Percentiles rank a stretch among this genome's conserved stretches.
Evolutionary conservation across 2,797 vertebrate species (phyloP).

Genomic region (Galaxias olidus): DNA sequence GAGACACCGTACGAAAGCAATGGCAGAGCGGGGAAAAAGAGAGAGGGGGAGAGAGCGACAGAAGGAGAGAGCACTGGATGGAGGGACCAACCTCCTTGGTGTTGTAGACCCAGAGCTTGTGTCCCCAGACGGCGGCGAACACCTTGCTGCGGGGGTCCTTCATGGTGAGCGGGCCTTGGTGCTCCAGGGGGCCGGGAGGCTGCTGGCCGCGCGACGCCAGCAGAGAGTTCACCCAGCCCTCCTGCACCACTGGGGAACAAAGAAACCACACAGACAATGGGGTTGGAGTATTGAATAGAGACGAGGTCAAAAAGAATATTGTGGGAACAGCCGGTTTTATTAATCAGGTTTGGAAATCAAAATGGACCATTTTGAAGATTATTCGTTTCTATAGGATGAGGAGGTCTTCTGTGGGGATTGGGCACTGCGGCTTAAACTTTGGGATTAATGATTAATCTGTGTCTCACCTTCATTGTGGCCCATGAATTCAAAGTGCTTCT

Average conservation of each 20-base stretch:
- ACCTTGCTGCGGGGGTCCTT: slow-evolving; percentile 64
- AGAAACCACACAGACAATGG: neutral
- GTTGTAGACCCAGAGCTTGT: slow-evolving; percentile 75
- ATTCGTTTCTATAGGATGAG: neutral
- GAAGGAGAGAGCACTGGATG: too few species aligned
- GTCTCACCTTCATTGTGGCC: slow-evolving; percentile 69
- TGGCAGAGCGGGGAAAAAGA: too few species aligned
- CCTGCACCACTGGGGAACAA: slow-evolving; percentile 59
- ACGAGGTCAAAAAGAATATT: neutral
- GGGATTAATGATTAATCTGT: neutral
- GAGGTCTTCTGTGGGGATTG: too few species aligned
- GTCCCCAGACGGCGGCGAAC: slow-evolving; percentile 65
- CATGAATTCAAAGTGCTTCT: slow-evolving; percentile 80
- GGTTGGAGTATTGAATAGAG: neutral
- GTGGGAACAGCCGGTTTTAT: too few species aligned
- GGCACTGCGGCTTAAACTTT: neutral
- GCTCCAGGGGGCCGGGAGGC: slow-evolving; percentile 46
- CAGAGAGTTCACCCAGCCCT: slow-evolving; percentile 72
- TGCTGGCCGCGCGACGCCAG: slow-evolving; percentile 58
- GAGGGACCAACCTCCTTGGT: slow-evolving; percentile 65
- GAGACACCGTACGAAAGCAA: too few species aligned
- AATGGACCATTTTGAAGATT: too few species aligned
- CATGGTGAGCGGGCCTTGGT: slow-evolving; percentile 64
- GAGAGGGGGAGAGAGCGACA: too few species aligned
- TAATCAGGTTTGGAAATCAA: too few species aligned